Conservation (phyloP, 2,113 vertebrate species). For the Amblyornis subalaris region DNA sequence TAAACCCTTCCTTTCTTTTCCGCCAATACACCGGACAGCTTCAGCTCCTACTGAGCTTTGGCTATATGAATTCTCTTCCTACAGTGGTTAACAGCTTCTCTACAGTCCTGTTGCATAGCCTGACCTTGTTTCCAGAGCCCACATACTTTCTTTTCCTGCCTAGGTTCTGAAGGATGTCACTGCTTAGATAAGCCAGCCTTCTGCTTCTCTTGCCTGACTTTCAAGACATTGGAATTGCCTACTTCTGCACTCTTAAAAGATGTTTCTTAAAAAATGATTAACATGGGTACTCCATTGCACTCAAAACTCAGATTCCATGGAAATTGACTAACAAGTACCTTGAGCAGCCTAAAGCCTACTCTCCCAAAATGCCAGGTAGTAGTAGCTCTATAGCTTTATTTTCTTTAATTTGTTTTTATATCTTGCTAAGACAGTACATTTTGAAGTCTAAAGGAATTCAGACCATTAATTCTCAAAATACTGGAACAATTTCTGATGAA, state of each 20-base stretch:
- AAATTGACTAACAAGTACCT: not conserved
- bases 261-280: not conserved
- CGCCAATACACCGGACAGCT: not conserved
- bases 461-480: not conserved
- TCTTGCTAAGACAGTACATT: not conserved
- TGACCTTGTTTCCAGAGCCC: not conserved
- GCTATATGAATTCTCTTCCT: accelerated
- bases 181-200: not conserved
- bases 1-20: not conserved
- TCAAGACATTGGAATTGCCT: not conserved
- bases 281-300: not conserved
- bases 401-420: not conserved
- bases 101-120: not conserved
- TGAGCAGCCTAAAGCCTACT: not conserved
- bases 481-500: not conserved
- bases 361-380: not conserved
- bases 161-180: not conserved
- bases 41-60: not conserved
- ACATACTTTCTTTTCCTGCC: not conserved
- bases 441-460: not conserved
- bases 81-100: not conserved
- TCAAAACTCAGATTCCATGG: not conserved
- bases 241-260: not conserved
- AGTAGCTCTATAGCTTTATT: not conserved
- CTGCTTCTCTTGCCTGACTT: not conserved